Base-by-base conservation (phyloP, 2,888 invertebrate genomes). In the Hoplodrina blanda region DNA sequence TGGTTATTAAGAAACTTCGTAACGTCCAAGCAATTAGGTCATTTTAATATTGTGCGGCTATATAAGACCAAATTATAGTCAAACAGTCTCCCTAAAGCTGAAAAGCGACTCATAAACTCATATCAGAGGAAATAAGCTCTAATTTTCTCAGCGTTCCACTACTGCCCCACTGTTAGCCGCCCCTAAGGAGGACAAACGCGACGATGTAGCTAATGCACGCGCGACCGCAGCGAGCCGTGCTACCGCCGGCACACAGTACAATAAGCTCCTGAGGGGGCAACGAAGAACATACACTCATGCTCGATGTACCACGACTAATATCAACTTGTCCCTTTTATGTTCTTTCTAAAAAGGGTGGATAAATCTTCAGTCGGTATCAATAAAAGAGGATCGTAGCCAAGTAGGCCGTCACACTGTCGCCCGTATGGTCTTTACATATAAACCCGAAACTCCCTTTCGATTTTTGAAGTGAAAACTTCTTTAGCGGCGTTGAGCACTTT, bases 161-260 rank as follows among this genome's bases (percentile, higher is more conserved):
- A 56, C 33, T 68, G 77, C 41, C 56, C 72, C 46, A 56, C 57
- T 64, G 64, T 65, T 72, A 49, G 30, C 33, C 62, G 64, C 64
- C 73, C 77, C 74, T 66, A 67, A 67, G 73, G 73, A 76, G 63
- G 25, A 55, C 72, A 66, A 55, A 71, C 66, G 67, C 67, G 63
- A 37, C 71, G 66, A 54, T 67, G 74, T 68, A 80, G 73, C 77
- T 77, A 77, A 81, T 81, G 71, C 69, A 62, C 62, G 62, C 63
- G 62, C 50, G 68, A 70, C 77, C 80, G 69, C 80, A 73, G 56
- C 63, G 62, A 66, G 53, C 49, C 25, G n/a, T 50, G 37, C 41
- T 63, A 49, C 13, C n/a, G n/a, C 54, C 62, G 33, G 57, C 57
- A 62, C 37, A 52, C 56, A 53, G 50, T 55, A 70, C 46, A 62